Evolutionary conservation across 2,888 invertebrate genomes (phyloP).

Genomic region (Stegana nigrithorax): DNA sequence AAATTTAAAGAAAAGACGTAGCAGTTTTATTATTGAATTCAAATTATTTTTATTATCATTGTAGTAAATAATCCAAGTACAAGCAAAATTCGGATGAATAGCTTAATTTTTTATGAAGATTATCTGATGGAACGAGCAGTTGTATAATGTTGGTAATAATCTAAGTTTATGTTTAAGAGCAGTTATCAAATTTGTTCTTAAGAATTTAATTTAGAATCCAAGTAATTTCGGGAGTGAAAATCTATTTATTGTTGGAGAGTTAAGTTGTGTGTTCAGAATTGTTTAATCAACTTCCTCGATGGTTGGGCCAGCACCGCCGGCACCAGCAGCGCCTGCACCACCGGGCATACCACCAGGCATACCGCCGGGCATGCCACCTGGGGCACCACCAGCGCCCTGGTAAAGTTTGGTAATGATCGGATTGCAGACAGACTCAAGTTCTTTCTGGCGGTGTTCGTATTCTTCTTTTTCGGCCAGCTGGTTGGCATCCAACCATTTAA

Average conservation of each 20-base stretch:
- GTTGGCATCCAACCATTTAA: slow-evolving; percentile 84
- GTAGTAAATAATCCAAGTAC: background rate
- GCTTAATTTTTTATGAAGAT: no score
- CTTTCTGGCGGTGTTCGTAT: slow-evolving; percentile 93
- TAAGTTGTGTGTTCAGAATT: no score
- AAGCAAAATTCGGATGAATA: background rate
- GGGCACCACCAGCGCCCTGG: slow-evolving; percentile 78
- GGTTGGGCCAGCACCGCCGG: slow-evolving; percentile 74
- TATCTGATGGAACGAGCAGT: no score
- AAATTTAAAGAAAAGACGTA: slow-evolving; percentile 22
- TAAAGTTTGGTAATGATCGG: slow-evolving; percentile 95
- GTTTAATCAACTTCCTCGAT: slow-evolving; percentile 86
- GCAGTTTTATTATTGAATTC: no score
- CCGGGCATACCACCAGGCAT: slow-evolving; percentile 71
- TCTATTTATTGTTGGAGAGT: background rate
- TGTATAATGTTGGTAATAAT: background rate
- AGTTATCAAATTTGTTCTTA: background rate
- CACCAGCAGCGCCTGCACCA: slow-evolving; percentile 69
- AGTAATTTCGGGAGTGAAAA: background rate
- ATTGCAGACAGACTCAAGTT: slow-evolving; percentile 88
- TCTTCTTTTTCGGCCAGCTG: slow-evolving; percentile 92
- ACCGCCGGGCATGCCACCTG: slow-evolving; percentile 70
- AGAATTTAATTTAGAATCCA: background rate
- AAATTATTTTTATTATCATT: no score
- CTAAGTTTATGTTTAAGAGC: background rate